Percentiles rank a stretch among this genome's conserved stretches.
Evolutionary conservation across 2,113 vertebrate species (phyloP).

Genomic region (Dromiciops gliroides): DNA sequence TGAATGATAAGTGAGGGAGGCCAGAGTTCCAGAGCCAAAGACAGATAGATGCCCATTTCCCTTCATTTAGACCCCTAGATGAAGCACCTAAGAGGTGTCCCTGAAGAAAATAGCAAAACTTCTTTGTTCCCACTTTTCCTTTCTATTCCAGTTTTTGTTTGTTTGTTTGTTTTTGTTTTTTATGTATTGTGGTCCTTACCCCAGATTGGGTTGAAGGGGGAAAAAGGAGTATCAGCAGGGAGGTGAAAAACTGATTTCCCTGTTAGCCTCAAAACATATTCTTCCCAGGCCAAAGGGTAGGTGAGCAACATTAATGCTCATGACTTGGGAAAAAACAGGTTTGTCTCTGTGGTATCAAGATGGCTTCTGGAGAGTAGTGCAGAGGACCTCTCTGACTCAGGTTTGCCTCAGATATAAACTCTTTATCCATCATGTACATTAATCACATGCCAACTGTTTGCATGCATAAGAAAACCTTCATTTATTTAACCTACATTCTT

Average conservation of each 20-base stretch:
- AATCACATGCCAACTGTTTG: slow-evolving; percentile 53
- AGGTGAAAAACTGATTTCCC: not conserved
- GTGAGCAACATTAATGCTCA: not conserved
- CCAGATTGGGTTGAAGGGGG: not conserved
- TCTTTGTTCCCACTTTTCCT: not conserved
- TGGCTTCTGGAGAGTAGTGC: slow-evolving; percentile 68
- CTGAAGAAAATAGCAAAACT: not conserved
- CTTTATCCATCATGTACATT: slow-evolving; percentile 61
- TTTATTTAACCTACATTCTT: slow-evolving; percentile 70
- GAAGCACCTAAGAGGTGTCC: not conserved
- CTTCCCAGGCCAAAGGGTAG: not conserved
- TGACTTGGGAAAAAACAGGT: not conserved
- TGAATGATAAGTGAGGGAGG: not conserved
- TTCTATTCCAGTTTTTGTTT: not conserved
- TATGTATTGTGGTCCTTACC: not conserved
- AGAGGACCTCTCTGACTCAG: slow-evolving; percentile 63
- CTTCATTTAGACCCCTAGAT: not conserved
- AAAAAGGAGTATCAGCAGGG: not conserved
- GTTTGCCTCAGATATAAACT: slow-evolving; percentile 63
- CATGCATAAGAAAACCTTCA: slow-evolving; percentile 69
- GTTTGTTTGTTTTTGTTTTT: not conserved
- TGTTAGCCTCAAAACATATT: not conserved
- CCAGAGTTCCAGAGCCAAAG: not conserved
- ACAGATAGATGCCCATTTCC: not conserved
- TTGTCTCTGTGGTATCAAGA: slow-evolving; percentile 69